phyloP scores from a whole-genome alignment of 1,140 invertebrate species.

The Acromyrmex heyeri region DNA sequence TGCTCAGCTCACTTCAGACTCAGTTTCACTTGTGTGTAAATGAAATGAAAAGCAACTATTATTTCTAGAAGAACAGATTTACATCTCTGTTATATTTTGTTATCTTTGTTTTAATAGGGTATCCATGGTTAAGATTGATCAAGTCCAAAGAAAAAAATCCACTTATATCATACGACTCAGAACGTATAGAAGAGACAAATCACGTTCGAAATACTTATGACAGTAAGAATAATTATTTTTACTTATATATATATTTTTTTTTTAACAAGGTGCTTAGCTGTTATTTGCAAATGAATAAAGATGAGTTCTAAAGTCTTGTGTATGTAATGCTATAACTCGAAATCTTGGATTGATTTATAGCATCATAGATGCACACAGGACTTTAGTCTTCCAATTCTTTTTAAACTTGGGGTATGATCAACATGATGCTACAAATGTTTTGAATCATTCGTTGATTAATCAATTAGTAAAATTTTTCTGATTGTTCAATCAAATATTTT shows the following conservation, averaged over 20 bases:
- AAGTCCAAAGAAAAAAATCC: constrained; percentile 70
- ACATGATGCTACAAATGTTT: too few relatives aligned
- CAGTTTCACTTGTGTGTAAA: too few relatives aligned
- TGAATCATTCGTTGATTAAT: too few relatives aligned
- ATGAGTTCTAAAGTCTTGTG: neutral
- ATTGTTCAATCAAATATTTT: too few relatives aligned
- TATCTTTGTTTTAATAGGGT: constrained; percentile 68
- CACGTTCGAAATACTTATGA: constrained; percentile 14
- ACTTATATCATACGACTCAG: constrained; percentile 75
- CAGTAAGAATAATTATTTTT: constrained; percentile 54
- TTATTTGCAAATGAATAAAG: neutral
- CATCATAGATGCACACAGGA: too few relatives aligned
- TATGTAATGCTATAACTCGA: too few relatives aligned
- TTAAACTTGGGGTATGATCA: too few relatives aligned
- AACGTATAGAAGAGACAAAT: constrained; percentile 71
- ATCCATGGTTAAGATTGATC: constrained; percentile 80
- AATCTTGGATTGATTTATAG: too few relatives aligned
- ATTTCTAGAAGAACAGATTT: neutral
- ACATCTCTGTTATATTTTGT: neutral
- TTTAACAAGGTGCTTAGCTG: neutral
- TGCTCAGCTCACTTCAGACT: too few relatives aligned
- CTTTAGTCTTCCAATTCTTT: too few relatives aligned
- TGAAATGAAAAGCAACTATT: too few relatives aligned
- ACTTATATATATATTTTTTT: neutral
- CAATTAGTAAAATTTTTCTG: too few relatives aligned